These are phyloP conservation scores for Oceanodroma tethys DNA, from an alignment of 2,113 vertebrate genomes.

Conservation along the genomic window DNA sequence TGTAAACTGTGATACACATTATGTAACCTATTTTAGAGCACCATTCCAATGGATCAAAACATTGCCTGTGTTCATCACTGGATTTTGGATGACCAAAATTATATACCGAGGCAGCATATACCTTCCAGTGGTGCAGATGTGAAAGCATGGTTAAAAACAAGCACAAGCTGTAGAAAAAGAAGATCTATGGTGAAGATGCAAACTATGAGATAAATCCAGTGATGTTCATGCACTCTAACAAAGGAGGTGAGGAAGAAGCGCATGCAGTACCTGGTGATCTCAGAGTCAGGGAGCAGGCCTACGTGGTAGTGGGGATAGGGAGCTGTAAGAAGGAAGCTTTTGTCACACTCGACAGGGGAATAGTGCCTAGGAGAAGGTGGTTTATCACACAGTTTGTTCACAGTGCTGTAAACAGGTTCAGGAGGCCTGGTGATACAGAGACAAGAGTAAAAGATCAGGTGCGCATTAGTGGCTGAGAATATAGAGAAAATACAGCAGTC, in stretches of 20 bases:
- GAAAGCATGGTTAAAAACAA: conserved; percentile 57
- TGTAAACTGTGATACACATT: neutral
- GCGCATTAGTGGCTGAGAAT: conserved; percentile 25
- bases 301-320: conserved; percentile 92
- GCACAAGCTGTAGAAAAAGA: conserved; percentile 30
- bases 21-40: conserved; percentile 14
- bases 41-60: conserved; percentile 47
- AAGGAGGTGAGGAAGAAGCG: conserved; percentile 72
- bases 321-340: conserved; percentile 91
- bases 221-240: conserved; percentile 46
- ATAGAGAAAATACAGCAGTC: neutral
- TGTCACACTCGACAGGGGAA: conserved; percentile 93
- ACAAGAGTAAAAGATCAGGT: conserved; percentile 75
- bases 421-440: conserved; percentile 86
- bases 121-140: neutral
- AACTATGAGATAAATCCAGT: conserved; percentile 31
- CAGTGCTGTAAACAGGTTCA: conserved; percentile 99
- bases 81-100: conserved; percentile 58
- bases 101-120: neutral
- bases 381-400: conserved; percentile 98
- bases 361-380: conserved; percentile 92
- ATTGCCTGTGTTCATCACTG: conserved; percentile 9
- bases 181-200: neutral
- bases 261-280: conserved; percentile 92
- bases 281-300: conserved; percentile 93